A percentile compares a stretch with the other conserved stretches of the same genome.
These are phyloP conservation scores for Typhlichthys eigenmanni DNA, from an alignment of 2,797 vertebrate genomes.

Conservation along the genomic window DNA sequence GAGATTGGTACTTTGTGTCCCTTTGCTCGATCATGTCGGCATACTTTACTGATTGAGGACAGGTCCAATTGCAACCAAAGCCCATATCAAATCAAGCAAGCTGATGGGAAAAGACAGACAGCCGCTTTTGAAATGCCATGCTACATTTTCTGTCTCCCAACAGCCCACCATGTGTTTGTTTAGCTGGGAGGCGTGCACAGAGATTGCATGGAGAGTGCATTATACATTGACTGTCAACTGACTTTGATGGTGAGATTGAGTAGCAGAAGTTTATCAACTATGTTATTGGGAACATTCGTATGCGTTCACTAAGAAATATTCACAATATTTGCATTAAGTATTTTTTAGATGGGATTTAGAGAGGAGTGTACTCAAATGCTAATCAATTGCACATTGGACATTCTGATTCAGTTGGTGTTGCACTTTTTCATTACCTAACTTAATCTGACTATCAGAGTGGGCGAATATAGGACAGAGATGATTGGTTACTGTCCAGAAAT, in stretches of 20 bases:
- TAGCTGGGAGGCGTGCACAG: slow-evolving; percentile 21
- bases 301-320: neutral
- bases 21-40: slow-evolving; percentile 29
- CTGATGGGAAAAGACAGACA: slow-evolving; percentile 43
- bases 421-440: neutral
- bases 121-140: slow-evolving; percentile 40
- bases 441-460: neutral
- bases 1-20: slow-evolving; percentile 37
- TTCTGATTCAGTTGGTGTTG: neutral
- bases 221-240: neutral
- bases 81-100: slow-evolving; percentile 56
- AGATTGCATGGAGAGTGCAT: slow-evolving; percentile 3
- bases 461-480: neutral
- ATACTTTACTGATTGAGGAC: slow-evolving; percentile 37
- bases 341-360: too few relatives aligned
- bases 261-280: neutral
- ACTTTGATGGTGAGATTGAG: slow-evolving; percentile 20
- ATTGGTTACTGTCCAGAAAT: neutral
- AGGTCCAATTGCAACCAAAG: slow-evolving; percentile 48
- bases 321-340: too few relatives aligned
- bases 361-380: too few relatives aligned
- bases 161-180: slow-evolving; percentile 37
- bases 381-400: too few relatives aligned
- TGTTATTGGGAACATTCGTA: neutral
- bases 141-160: slow-evolving; percentile 31